These are phyloP conservation scores for Abrostola triplasia DNA, from an alignment of 2,888 invertebrate genomes.

Conservation along the genomic window DNA sequence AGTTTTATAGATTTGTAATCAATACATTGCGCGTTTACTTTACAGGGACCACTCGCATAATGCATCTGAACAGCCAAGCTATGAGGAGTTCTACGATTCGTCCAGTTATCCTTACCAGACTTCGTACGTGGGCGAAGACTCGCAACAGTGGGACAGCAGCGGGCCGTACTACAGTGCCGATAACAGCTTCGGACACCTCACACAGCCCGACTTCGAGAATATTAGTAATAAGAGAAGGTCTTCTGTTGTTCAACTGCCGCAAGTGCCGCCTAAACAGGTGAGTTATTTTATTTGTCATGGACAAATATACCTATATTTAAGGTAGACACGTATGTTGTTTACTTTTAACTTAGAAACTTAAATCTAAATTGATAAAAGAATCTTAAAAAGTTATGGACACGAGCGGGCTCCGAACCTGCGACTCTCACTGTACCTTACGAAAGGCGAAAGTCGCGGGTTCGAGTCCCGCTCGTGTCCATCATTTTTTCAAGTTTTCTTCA, in stretches of 20 bases:
- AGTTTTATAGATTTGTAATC: background rate
- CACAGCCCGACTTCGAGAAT: conserved; percentile 89
- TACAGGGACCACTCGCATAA: conserved; percentile 83
- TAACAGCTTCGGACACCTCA: conserved; percentile 81
- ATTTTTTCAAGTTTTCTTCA: no score
- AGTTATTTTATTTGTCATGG: no score
- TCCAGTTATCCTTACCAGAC: conserved; percentile 89
- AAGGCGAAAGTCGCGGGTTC: no score
- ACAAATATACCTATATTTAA: no score
- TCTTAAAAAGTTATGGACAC: no score
- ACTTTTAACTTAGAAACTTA: no score
- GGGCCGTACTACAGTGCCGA: conserved; percentile 87
- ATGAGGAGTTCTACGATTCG: conserved; percentile 91
- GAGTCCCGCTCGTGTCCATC: no score
- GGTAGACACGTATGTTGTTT: no score
- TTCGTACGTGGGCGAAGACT: conserved; percentile 89
- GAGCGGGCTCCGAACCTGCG: no score
- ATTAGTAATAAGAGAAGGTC: conserved; percentile 87
- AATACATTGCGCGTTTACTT: no score
- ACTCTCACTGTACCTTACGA: no score
- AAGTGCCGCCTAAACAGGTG: conserved; percentile 84
- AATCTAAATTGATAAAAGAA: no score
- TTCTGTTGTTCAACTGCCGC: conserved; percentile 85
- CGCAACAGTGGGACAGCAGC: conserved; percentile 92
- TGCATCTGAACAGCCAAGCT: conserved; percentile 85